Base-by-base conservation (phyloP, 1,140 invertebrate species). In the Sesamia nonagrioides region DNA sequence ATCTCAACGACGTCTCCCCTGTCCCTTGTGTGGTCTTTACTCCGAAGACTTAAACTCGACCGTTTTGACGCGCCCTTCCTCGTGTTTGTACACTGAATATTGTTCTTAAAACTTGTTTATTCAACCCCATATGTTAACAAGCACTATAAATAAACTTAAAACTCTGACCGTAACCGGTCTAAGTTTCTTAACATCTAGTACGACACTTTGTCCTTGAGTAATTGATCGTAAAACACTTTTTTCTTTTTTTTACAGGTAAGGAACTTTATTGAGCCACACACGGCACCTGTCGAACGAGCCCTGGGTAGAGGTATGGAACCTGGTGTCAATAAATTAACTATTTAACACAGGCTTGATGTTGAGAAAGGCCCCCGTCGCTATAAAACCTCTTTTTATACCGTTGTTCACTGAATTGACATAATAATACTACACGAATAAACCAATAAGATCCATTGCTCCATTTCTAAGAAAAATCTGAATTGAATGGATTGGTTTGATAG, bases 161-260 rank as follows among this genome's bases (percentile, higher is more conserved):
- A 73, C 77, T 35, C 45, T 54, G 35, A 52, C 42, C 35, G 33
- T 37, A 77, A 66, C 74, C 48, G 74, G 74, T 77, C 60, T 45
- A 54, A 50, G 60, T 77, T 66, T 76, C 58, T 63, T 76, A 76
- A 66, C 60, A 66, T 76, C 48, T 77, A 77, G 60, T 40, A 27
- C 60, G 13, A 54, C 71, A 78, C 73, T 66, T 78, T 58, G 77
- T 72, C 71, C 75, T 78, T 76, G 79, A 78, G 77, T 79, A 66
- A 80, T 80, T 82, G 82, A 75, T 76, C 75, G 80, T 86, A 82
- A 82, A 83, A 78, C 13, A 56, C 54, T 75, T 78, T 82, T 86
- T 84, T 81, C 83, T 82, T 86, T 81, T 81, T 80, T 76, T 75
- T 50, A 54, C 89, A 91, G 89, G 88, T 91, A 91, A 88, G 89